Evolutionary conservation across 2,888 invertebrate genomes (phyloP), one percentile per base, ranked within the genome.

Genomic region (Phyllotreta striolata): DNA sequence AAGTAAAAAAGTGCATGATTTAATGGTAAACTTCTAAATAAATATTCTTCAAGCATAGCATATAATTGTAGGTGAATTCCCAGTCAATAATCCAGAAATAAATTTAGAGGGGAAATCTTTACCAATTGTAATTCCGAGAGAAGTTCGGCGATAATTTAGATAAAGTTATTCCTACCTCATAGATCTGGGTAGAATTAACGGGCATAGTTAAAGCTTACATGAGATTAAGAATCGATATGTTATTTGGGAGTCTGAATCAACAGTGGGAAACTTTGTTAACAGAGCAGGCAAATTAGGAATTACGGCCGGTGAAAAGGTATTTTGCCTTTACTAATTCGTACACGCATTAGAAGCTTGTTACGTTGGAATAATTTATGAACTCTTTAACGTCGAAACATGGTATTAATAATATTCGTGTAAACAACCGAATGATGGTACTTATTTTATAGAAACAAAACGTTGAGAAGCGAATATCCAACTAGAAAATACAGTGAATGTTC

Each of bases 401-500:
- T 24, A 24, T 24, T 24, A 24, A 24, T 24, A 24, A 24, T 24
- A 24, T 4, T 24, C 24, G 24, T 24, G 24, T 24, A 3, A 24
- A 3, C 4, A 24, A 24, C 24, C 24, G 24, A 24, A 24, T 24
- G 24, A 24, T 24, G 4, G 24, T 4, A 24, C 24, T 24, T 24
- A 24, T 24, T 24, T 24, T 47, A 35, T 35, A 35, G 35, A 49
- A 10, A 49, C 12, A 49, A 49, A 12, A 35, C 5, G 37, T n/a
- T 52, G 10, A 24, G 13, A 52, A 8, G 39, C 79, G 79, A 79
- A 78, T 75, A 78, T 77, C 78, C 78, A 77, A 76, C 77, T 76
- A 72, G 76, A 77, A 78, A 78, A 79, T 77, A 77, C 75, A 75
- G 76, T 76, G 79, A 80, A 80, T 78, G 79, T 78, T 78, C 74